A percentile compares a stretch with the other conserved stretches of the same genome.
These are phyloP conservation scores for Hymenochirus boettgeri DNA, from an alignment of 2,113 vertebrate genomes.

Conservation along the genomic window DNA sequence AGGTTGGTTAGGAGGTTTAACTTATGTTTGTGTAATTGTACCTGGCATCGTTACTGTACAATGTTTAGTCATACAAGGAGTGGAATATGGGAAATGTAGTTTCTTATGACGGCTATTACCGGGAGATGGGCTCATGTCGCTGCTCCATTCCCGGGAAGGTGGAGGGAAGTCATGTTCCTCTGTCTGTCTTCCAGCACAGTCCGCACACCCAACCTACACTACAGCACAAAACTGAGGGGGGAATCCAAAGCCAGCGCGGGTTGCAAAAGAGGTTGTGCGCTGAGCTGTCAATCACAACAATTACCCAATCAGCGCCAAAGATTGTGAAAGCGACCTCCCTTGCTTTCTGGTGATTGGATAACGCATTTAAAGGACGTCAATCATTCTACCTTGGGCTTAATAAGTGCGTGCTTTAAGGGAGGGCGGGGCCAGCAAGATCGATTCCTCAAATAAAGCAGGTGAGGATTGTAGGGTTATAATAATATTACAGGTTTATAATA, in stretches of 20 bases:
- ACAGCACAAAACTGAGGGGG: not conserved
- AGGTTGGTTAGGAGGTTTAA: too few species aligned
- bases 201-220: not conserved
- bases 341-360: not conserved
- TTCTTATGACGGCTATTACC: slow-evolving; percentile 54
- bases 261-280: rapidly evolving
- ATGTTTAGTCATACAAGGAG: too few species aligned
- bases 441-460: too few species aligned
- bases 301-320: slow-evolving; percentile 21
- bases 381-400: not conserved
- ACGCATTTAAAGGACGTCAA: not conserved
- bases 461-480: too few species aligned
- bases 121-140: slow-evolving; percentile 65
- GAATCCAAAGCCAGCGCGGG: not conserved
- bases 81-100: too few species aligned
- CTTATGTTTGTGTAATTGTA: too few species aligned
- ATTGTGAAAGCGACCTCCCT: rapidly evolving
- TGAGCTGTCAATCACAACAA: rapidly evolving
- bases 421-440: not conserved
- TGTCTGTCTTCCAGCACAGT: slow-evolving; percentile 5
- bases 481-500: too few species aligned
- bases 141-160: slow-evolving; percentile 73
- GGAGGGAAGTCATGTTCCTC: slow-evolving; percentile 56
- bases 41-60: too few species aligned
- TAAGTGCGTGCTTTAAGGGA: not conserved